Evolutionary conservation across 2,113 vertebrate genomes (phyloP), one percentile per base, ranked within the genome.

Genomic region (Siniperca chuatsi): DNA sequence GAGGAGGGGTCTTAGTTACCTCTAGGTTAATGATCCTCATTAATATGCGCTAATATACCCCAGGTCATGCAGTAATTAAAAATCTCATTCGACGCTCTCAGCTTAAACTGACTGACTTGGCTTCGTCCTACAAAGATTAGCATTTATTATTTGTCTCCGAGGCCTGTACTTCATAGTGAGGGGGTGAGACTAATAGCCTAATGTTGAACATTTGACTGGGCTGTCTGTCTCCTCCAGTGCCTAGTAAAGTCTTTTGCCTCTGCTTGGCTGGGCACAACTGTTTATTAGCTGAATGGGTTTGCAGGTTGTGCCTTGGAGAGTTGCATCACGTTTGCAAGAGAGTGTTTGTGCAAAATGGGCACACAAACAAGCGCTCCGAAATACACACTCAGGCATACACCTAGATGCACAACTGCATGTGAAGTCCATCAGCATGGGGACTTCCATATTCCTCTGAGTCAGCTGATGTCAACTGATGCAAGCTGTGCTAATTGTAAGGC

Each of bases 21-120:
- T 95, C 95, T 96, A 82, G 96, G 95, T 96, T 96, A 96, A 96
- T 96, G 95, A 96, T 94, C 92, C 95, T 95, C 95, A 96, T 96
- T 96, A 96, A 96, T 96, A 96, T 95, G 92, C 78, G 88, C 93
- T 96, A 96, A 96, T 95, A 95, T 95, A 96, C 95, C 95, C 94
- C 94, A 90, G 96, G 96, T 96, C 95, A 96, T 96, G 92, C 93
- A 90, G 95, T 96, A 96, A 96, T 96, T 96, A 96, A 96, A 96
- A 95, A 96, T 96, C 96, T 96, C 94, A 96, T 96, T 94, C 93
- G 54, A 93, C 86, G 76, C 94, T 93, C 92, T 91, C 90, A 94
- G 94, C 94, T 94, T 93, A 95, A 93, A 95, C 88, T 91, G 92
- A 91, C 89, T 88, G 94, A 92, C 91, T 93, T 90, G 90, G 89